phyloP scores from a whole-genome alignment of 2,797 vertebrate genomes.

The Glyptemys insculpta region DNA sequence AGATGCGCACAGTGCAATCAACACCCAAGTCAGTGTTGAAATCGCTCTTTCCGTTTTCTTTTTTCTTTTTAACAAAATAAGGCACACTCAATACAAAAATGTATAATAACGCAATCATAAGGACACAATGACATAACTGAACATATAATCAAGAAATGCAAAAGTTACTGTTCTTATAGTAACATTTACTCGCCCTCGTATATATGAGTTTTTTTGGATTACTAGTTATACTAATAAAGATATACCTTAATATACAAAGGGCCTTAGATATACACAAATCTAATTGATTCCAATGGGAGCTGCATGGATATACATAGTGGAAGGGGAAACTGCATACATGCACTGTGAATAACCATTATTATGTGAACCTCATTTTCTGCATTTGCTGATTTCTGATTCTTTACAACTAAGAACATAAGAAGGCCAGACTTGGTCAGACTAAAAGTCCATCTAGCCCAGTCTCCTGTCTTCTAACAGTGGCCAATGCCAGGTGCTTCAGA shows the following conservation, averaged over 20 bases:
- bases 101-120: not conserved
- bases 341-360: not conserved
- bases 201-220: not conserved
- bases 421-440: too few relatives aligned
- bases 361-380: not conserved
- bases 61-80: not conserved
- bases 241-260: not conserved
- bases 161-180: not conserved
- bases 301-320: not conserved
- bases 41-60: not conserved
- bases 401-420: not conserved
- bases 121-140: not conserved
- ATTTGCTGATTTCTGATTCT: not conserved
- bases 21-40: not conserved
- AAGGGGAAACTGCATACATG: not conserved
- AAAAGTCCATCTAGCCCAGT: too few relatives aligned
- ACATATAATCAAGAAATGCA: not conserved
- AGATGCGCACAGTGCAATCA: conserved; percentile 40
- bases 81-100: not conserved
- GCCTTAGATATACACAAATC: not conserved
- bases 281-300: not conserved
- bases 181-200: not conserved
- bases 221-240: not conserved
- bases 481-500: too few relatives aligned
- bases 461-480: too few relatives aligned